A percentile compares a stretch with the other conserved stretches of the same genome.
phyloP scores from a whole-genome alignment of 2,113 vertebrate genomes.

The Apeltes quadracus region DNA sequence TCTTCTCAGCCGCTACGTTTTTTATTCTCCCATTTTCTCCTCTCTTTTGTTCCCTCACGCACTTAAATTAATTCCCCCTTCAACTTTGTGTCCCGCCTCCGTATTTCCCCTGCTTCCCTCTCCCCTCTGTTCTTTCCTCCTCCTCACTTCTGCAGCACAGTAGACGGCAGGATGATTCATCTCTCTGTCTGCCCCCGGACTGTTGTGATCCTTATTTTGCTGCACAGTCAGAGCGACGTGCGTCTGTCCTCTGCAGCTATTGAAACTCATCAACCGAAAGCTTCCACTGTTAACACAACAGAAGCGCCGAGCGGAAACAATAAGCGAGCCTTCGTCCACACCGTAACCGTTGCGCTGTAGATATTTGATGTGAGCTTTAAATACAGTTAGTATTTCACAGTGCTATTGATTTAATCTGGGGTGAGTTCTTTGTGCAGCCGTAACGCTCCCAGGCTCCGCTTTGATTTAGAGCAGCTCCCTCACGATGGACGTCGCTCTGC shows the following conservation, averaged over 20 bases:
- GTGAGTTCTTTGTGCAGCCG: constrained; percentile 51
- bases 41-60: constrained; percentile 12
- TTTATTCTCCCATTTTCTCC: constrained; percentile 9
- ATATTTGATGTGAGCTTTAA: constrained; percentile 45
- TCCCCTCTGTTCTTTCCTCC: constrained; percentile 39
- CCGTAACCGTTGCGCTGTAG: constrained; percentile 34
- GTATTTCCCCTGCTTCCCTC: constrained; percentile 25
- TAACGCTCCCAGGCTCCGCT: constrained; percentile 25
- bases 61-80: constrained; percentile 35
- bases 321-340: constrained; percentile 12
- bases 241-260: constrained; percentile 53
- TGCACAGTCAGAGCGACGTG: constrained; percentile 44
- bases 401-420: constrained; percentile 47
- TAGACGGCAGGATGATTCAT: constrained; percentile 63
- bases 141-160: constrained; percentile 55
- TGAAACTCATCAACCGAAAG: constrained; percentile 44
- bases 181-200: constrained; percentile 49
- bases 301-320: constrained; percentile 33
- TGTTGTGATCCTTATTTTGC: constrained; percentile 64
- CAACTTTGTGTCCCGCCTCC: constrained; percentile 22
- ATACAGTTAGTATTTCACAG: constrained; percentile 44
- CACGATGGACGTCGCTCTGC: constrained; percentile 16
- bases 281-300: constrained; percentile 23
- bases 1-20: not conserved
- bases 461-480: constrained; percentile 46